These are phyloP conservation scores for Rhagonycha fulva DNA, from an alignment of 2,888 invertebrate species.

Conservation along the genomic window DNA sequence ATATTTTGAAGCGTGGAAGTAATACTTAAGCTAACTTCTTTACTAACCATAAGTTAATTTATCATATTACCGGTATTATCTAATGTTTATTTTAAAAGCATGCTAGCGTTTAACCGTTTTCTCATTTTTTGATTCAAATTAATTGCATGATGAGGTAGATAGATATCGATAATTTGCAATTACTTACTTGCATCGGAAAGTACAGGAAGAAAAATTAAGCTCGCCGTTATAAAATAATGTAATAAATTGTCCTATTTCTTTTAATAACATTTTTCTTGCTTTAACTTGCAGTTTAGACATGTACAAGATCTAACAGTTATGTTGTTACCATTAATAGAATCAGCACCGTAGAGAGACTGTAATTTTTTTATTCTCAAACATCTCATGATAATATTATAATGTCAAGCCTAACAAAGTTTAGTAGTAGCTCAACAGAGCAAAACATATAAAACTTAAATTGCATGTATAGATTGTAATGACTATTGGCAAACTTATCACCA, in stretches of 20 bases:
- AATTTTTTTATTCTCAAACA: background rate
- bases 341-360: constrained; percentile 6
- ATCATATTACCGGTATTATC: background rate
- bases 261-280: background rate
- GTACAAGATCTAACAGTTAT: constrained; percentile 19
- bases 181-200: background rate
- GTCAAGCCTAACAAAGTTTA: background rate
- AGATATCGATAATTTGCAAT: background rate
- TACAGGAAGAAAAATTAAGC: background rate
- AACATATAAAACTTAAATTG: background rate
- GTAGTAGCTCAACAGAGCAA: constrained; percentile 1
- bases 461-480: background rate
- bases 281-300: background rate
- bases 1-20: background rate
- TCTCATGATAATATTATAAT: background rate
- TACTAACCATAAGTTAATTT: background rate
- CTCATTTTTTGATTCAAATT: background rate
- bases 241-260: background rate
- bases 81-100: background rate
- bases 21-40: background rate
- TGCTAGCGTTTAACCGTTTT: background rate
- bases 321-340: constrained; percentile 11
- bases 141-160: background rate
- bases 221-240: background rate
- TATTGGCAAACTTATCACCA: background rate